Evolutionary conservation across 2,797 vertebrate genomes (phyloP).

Genomic region (Tapirus indicus): DNA sequence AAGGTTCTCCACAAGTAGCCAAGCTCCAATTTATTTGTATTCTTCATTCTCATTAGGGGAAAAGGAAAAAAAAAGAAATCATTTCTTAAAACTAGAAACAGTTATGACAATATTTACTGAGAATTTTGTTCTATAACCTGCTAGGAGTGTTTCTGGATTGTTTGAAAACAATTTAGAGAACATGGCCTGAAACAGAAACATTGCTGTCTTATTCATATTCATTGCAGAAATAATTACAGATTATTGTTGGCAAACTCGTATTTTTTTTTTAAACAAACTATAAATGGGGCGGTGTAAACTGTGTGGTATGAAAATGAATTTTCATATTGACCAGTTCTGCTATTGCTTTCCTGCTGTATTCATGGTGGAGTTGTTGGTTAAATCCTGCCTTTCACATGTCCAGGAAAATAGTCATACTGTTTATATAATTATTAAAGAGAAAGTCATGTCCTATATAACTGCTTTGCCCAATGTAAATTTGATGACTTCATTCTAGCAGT

Average conservation of each 20-base stretch:
- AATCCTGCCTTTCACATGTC: not conserved
- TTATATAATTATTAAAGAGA: not conserved
- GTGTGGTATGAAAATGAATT: constrained; percentile 4
- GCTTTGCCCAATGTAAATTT: not conserved
- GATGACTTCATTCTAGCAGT: not conserved
- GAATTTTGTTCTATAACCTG: constrained; percentile 63
- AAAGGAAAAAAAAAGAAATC: not conserved
- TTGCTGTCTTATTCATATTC: constrained; percentile 69
- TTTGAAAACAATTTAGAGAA: constrained; percentile 71
- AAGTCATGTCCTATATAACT: not conserved
- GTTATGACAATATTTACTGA: constrained; percentile 69
- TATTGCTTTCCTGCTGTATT: not conserved
- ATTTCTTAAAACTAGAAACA: constrained; percentile 58
- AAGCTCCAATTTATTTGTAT: not conserved
- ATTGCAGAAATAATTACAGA: constrained; percentile 75
- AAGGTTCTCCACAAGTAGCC: not conserved
- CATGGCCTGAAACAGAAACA: constrained; percentile 40
- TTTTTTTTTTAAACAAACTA: not conserved
- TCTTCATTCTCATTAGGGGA: constrained; percentile 39
- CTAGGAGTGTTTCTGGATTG: constrained; percentile 49
- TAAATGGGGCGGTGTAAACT: not conserved
- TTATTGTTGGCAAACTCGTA: constrained; percentile 67
- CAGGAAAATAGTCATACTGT: not conserved
- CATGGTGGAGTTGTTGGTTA: not conserved
- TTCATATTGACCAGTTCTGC: constrained; percentile 8